Percentiles rank a stretch among this genome's conserved stretches.
Evolutionary conservation across 2,888 invertebrate genomes (phyloP).

Genomic region (Rutpela maculata): DNA sequence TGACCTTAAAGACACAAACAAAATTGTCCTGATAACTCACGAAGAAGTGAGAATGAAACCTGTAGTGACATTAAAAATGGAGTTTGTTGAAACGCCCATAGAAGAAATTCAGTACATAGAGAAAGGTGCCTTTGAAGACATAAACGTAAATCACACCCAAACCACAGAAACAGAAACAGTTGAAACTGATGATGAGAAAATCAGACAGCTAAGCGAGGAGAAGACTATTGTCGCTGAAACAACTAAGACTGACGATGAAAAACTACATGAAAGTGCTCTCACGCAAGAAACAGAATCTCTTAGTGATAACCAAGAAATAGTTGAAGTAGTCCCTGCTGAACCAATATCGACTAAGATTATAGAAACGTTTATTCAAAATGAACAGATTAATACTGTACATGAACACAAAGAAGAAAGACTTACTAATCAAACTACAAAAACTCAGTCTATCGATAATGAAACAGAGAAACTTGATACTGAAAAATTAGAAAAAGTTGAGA

Average conservation of each 20-base stretch:
- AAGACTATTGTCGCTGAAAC: conserved; percentile 23
- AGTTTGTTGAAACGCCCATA: conserved; percentile 72
- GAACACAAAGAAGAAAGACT: neutral
- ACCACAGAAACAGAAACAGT: conserved; percentile 12
- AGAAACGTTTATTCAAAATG: conserved; percentile 2
- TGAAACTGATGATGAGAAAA: conserved; percentile 47
- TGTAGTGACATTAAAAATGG: conserved; percentile 80
- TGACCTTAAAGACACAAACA: conserved; percentile 66
- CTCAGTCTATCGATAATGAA: neutral
- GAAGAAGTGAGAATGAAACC: conserved; percentile 83
- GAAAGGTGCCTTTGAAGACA: conserved; percentile 39
- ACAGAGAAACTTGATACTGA: neutral
- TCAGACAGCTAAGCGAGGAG: conserved; percentile 43
- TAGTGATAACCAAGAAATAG: neutral
- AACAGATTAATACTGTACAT: neutral
- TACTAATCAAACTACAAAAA: neutral
- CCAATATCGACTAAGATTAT: neutral
- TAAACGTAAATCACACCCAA: neutral
- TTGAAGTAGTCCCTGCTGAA: neutral
- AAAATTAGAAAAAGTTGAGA: neutral
- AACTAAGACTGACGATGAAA: conserved; percentile 40
- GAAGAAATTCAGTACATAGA: conserved; percentile 57
- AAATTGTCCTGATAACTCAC: conserved; percentile 83
- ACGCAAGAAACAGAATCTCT: neutral
- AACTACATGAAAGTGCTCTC: conserved; percentile 14